These are phyloP conservation scores for Drosophila santomea DNA, from an alignment of 1,140 invertebrate species.

Conservation along the genomic window DNA sequence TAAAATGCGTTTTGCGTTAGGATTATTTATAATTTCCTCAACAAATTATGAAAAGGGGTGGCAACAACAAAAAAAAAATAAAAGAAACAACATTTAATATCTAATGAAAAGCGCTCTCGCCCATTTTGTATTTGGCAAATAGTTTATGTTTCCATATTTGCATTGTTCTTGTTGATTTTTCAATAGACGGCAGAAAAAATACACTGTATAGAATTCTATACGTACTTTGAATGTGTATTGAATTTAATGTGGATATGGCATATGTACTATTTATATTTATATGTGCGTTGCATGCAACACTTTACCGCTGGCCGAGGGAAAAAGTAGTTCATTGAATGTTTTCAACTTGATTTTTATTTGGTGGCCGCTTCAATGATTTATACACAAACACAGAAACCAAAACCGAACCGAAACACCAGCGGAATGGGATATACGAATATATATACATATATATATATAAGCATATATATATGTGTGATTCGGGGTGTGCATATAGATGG, in stretches of 20 bases:
- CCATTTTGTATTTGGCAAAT: slow-evolving; percentile 40
- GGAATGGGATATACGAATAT: slow-evolving; percentile 7
- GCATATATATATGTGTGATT: slow-evolving; percentile 1
- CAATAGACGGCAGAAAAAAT: slow-evolving; percentile 8
- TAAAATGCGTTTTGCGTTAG: slow-evolving; percentile 16
- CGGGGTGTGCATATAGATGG: slow-evolving; percentile 38
- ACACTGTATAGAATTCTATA: slow-evolving; percentile 45
- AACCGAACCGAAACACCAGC: slow-evolving; percentile 27
- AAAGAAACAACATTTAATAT: slow-evolving; percentile 10
- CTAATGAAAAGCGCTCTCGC: slow-evolving; percentile 3
- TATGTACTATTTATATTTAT: slow-evolving; percentile 38
- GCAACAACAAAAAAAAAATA: not conserved
- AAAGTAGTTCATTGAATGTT: slow-evolving; percentile 83
- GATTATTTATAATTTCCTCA: slow-evolving; percentile 48
- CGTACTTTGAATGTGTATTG: slow-evolving; percentile 20
- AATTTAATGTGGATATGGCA: slow-evolving; percentile 46
- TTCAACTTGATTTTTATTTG: slow-evolving; percentile 82
- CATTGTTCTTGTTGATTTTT: slow-evolving; percentile 43
- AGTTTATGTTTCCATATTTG: slow-evolving; percentile 55
- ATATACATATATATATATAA: slow-evolving; percentile 6
- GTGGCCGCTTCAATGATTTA: slow-evolving; percentile 81
- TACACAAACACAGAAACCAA: slow-evolving; percentile 57
- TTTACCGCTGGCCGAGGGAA: slow-evolving; percentile 35
- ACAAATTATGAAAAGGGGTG: slow-evolving; percentile 27
- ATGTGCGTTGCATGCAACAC: slow-evolving; percentile 51